A percentile compares a stretch with the other conserved stretches of the same genome.
Conservation (phyloP, 2,888 invertebrate species). For the Tupiocoris notatus region DNA sequence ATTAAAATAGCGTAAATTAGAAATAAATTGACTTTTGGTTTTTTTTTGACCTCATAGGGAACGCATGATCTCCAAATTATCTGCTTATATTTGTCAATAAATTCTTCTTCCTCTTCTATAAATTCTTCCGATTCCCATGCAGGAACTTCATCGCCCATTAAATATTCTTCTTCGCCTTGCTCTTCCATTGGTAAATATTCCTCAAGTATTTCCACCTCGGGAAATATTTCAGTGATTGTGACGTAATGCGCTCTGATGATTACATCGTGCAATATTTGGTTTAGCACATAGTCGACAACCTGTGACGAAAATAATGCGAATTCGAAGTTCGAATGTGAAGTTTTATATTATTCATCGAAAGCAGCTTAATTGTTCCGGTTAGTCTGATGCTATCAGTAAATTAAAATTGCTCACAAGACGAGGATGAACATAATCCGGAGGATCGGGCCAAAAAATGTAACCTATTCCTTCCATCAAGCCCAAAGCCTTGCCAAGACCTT, state of each 20-base stretch:
- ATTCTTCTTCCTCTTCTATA: constrained; percentile 14
- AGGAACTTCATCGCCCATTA: constrained; percentile 4
- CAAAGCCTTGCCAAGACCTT: constrained; percentile 24
- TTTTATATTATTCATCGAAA: too few relatives aligned
- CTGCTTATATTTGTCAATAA: constrained; percentile 13
- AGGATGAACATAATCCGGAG: constrained; percentile 22
- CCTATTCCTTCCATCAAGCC: constrained; percentile 20
- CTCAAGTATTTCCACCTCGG: not conserved
- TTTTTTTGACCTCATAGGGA: constrained; percentile 14
- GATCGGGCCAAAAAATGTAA: constrained; percentile 34
- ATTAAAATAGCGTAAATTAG: too few relatives aligned
- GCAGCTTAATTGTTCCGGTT: too few relatives aligned
- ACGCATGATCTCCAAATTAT: constrained; percentile 24
- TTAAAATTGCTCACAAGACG: constrained; percentile 3
- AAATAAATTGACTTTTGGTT: too few relatives aligned
- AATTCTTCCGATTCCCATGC: constrained; percentile 2
- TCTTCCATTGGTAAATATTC: not conserved
- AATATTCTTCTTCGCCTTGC: not conserved
- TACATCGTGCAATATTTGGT: constrained; percentile 25
- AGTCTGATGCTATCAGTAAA: too few relatives aligned
- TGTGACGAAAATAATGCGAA: too few relatives aligned
- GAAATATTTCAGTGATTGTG: constrained; percentile 4
- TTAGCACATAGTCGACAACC: constrained; percentile 32
- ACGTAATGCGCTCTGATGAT: constrained; percentile 13
- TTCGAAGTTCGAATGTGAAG: too few relatives aligned